phyloP scores from a whole-genome alignment of 2,888 invertebrate species.

The Pyralis farinalis region DNA sequence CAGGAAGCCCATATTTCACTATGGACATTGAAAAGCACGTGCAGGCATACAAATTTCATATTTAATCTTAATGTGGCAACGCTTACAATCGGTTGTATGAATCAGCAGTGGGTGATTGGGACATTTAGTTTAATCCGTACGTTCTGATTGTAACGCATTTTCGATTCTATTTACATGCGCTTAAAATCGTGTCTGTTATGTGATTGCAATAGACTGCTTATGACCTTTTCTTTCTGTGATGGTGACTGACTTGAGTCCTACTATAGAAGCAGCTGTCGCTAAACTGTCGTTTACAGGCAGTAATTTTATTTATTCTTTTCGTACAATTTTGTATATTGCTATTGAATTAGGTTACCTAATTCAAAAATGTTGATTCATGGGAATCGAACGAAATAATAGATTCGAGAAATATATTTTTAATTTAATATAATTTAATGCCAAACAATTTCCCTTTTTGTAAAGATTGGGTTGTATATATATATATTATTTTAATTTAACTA shows the following conservation, averaged over 20 bases:
- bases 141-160: neutral
- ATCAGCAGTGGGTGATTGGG: constrained; percentile 13
- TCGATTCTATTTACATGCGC: neutral
- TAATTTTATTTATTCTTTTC: too few relatives aligned
- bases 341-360: too few relatives aligned
- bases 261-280: neutral
- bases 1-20: constrained; percentile 36
- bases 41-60: constrained; percentile 23
- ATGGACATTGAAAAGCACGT: constrained; percentile 23
- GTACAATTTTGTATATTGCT: too few relatives aligned
- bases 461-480: too few relatives aligned
- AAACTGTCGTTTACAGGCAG: too few relatives aligned
- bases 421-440: too few relatives aligned
- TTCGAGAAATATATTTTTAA: too few relatives aligned
- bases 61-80: constrained; percentile 31
- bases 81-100: constrained; percentile 27
- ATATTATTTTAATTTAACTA: too few relatives aligned
- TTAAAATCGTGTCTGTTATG: neutral
- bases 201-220: neutral
- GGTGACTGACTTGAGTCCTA: neutral
- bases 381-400: too few relatives aligned
- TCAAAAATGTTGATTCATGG: too few relatives aligned
- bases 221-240: neutral
- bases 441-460: too few relatives aligned
- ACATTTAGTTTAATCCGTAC: neutral